A percentile compares a stretch with the other conserved stretches of the same genome.
phyloP scores from a whole-genome alignment of 1,140 invertebrate species.

The Acromyrmex echinatior region DNA sequence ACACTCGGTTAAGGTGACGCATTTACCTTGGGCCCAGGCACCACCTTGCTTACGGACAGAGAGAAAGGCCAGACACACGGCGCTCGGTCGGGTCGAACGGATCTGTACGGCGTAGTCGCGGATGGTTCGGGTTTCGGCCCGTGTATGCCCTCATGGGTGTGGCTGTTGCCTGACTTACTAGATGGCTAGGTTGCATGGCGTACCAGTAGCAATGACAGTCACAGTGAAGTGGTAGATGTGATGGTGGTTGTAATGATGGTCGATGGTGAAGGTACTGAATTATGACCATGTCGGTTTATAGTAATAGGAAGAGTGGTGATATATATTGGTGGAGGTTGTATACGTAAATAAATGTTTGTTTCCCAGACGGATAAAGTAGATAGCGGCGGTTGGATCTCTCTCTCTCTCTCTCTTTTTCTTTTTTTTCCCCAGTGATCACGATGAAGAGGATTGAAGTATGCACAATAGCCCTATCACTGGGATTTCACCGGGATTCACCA shows the following conservation, averaged over 20 bases:
- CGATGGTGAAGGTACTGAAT: slow-evolving; percentile 44
- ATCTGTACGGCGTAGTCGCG: slow-evolving; percentile 84
- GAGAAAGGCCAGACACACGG: slow-evolving; percentile 86
- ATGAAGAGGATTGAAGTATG: slow-evolving; percentile 71
- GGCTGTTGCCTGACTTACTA: slow-evolving; percentile 84
- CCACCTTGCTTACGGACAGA: slow-evolving; percentile 87
- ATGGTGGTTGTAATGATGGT: slow-evolving; percentile 43
- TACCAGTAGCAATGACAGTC: slow-evolving; percentile 82
- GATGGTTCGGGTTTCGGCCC: slow-evolving; percentile 83
- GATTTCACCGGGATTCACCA: slow-evolving; percentile 79
- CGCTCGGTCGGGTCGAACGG: slow-evolving; percentile 84
- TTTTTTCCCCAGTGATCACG: slow-evolving; percentile 71
- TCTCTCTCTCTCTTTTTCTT: slow-evolving; percentile 39
- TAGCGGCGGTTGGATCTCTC: slow-evolving; percentile 36
- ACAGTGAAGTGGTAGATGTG: slow-evolving; percentile 70
- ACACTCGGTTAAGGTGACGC: slow-evolving; percentile 87
- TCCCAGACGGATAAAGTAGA: slow-evolving; percentile 54
- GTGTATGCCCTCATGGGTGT: slow-evolving; percentile 82
- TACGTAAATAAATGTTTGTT: slow-evolving; percentile 46
- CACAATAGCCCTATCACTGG: slow-evolving; percentile 77
- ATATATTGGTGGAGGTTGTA: slow-evolving; percentile 50
- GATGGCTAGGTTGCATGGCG: slow-evolving; percentile 81
- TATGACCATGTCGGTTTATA: slow-evolving; percentile 52
- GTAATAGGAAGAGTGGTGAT: slow-evolving; percentile 39
- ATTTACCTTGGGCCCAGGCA: slow-evolving; percentile 87